phyloP scores from a whole-genome alignment of 2,797 vertebrate species.

The Melanotaenia maccullochi region DNA sequence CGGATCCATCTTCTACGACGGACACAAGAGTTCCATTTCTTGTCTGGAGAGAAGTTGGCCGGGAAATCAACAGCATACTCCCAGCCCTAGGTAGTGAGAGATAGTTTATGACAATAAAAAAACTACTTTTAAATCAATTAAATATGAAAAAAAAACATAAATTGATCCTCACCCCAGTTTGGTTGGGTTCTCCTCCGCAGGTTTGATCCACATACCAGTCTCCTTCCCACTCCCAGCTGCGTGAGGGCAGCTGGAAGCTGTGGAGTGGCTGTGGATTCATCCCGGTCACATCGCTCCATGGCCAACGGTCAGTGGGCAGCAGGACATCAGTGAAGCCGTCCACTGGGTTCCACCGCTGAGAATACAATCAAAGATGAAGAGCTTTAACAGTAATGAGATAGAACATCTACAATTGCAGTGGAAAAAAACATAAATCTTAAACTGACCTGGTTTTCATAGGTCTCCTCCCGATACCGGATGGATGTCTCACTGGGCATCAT shows the following conservation, averaged over 20 bases:
- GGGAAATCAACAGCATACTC: constrained; percentile 97
- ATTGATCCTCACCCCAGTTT: constrained; percentile 90
- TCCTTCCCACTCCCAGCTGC: constrained; percentile 98
- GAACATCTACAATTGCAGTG: fast-evolving
- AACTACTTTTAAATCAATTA: neutral
- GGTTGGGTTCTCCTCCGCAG: constrained; percentile 94
- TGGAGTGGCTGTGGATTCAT: constrained; percentile 89
- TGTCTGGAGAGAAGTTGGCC: constrained; percentile 93
- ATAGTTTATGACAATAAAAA: neutral
- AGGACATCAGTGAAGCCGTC: constrained; percentile 94
- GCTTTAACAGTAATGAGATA: neutral
- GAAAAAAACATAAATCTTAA: no score
- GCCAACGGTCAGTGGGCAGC: constrained; percentile 98
- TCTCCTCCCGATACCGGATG: constrained; percentile 93
- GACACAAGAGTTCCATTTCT: constrained; percentile 99
- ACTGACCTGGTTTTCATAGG: constrained; percentile 95
- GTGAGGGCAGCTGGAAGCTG: constrained; percentile 89
- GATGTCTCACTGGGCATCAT: constrained; percentile 88
- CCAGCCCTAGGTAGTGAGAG: constrained; percentile 87
- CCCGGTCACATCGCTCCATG: constrained; percentile 95
- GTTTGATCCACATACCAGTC: constrained; percentile 99
- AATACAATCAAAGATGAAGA: neutral
- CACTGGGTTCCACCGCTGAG: constrained; percentile 97
- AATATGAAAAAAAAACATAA: neutral
- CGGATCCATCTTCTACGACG: constrained; percentile 96